Conservation (phyloP, 1,140 invertebrate species). For the Eurytemora carolleeae region DNA sequence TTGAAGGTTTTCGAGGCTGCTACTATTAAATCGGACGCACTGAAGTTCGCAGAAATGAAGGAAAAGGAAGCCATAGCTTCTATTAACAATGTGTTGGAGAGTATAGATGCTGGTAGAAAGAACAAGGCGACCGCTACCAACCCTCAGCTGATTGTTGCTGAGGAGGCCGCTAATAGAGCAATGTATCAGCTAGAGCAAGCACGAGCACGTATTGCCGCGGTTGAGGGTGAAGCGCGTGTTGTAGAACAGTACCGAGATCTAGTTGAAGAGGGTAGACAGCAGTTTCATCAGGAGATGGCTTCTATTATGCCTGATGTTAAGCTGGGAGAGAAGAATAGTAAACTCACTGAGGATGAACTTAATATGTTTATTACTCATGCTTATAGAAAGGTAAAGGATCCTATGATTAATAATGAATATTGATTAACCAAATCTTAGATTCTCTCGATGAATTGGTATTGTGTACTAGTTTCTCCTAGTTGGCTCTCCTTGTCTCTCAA, state of each 20-base stretch:
- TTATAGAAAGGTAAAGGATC: conserved; percentile 21
- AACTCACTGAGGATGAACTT: conserved; percentile 28
- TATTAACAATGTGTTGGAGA: not conserved
- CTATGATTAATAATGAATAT: not conserved
- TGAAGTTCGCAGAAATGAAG: not conserved
- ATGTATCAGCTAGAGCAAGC: not conserved
- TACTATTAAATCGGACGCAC: not conserved
- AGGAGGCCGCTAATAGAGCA: not conserved
- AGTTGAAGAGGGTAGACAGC: conserved; percentile 25
- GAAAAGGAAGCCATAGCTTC: not conserved
- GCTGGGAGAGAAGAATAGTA: conserved; percentile 22
- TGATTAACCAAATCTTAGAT: not conserved
- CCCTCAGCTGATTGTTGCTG: not conserved
- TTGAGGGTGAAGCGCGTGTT: not conserved
- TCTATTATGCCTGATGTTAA: conserved; percentile 26
- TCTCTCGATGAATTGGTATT: not conserved
- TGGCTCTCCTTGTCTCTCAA: not conserved
- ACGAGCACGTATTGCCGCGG: not conserved
- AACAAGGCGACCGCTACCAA: not conserved
- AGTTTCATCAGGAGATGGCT: conserved; percentile 28
- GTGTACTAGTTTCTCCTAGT: not conserved
- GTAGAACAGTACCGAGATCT: conserved; percentile 21
- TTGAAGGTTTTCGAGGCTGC: not conserved
- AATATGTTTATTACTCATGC: conserved; percentile 31
- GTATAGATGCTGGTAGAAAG: not conserved